Conservation (phyloP, 2,113 vertebrate species). For the Solea solea region DNA sequence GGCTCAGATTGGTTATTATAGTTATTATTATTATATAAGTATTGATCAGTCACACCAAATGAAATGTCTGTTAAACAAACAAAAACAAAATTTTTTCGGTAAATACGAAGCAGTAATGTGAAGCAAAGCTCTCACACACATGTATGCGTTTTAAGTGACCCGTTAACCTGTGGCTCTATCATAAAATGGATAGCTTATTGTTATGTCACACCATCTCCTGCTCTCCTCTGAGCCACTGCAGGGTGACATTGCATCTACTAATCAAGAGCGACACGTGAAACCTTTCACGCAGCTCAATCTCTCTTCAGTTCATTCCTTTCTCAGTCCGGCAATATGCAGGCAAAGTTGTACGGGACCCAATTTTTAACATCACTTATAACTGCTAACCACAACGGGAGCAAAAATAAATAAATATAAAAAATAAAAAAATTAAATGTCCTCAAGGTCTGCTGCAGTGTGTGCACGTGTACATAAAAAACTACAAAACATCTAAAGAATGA, state of each 20-base stretch:
- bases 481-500: slow-evolving; percentile 14
- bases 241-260: background rate
- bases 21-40: too few relatives aligned
- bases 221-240: too few relatives aligned
- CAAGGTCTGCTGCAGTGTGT: background rate
- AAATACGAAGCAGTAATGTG: too few relatives aligned
- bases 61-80: too few relatives aligned
- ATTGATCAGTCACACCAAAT: too few relatives aligned
- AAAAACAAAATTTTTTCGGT: too few relatives aligned
- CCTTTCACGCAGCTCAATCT: background rate
- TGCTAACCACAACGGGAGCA: background rate
- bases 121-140: too few relatives aligned
- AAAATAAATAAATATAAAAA: background rate
- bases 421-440: background rate
- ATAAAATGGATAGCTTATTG: too few relatives aligned
- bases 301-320: background rate
- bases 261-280: background rate
- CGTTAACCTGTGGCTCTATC: too few relatives aligned
- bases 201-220: too few relatives aligned
- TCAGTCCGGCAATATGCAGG: background rate
- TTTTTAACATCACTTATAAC: background rate
- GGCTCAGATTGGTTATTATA: too few relatives aligned
- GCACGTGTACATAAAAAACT: slow-evolving; percentile 1
- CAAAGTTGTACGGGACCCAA: background rate
- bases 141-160: too few relatives aligned